Evolutionary conservation across 2,888 invertebrate genomes (phyloP).

Genomic region (Abscondita cerata): DNA sequence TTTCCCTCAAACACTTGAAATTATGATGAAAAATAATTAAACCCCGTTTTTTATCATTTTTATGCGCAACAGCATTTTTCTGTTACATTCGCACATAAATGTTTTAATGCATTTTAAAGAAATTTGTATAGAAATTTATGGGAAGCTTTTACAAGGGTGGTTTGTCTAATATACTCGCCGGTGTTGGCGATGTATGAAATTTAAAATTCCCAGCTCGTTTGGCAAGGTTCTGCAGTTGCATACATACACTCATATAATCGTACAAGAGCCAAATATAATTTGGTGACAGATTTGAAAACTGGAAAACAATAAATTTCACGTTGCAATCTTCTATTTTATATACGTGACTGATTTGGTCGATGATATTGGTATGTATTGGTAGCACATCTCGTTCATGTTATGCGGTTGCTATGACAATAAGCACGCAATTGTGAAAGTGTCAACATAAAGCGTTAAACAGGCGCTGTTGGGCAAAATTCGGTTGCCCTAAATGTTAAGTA

Average conservation of each 20-base stretch:
- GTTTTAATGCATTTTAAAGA: too few relatives aligned
- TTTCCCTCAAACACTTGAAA: too few relatives aligned
- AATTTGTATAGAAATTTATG: too few relatives aligned
- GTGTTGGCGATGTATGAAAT: conserved; percentile 18
- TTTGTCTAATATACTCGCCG: conserved; percentile 7
- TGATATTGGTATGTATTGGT: conserved; percentile 28
- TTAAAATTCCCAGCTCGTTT: conserved; percentile 8
- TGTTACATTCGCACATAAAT: too few relatives aligned
- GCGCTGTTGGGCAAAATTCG: conserved; percentile 29
- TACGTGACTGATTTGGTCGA: conserved; percentile 33
- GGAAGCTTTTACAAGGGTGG: too few relatives aligned
- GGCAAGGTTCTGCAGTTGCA: neutral
- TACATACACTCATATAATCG: conserved; percentile 12
- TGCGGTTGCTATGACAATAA: conserved; percentile 34
- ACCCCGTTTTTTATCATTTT: too few relatives aligned
- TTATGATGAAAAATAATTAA: too few relatives aligned
- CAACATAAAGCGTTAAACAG: conserved; percentile 35
- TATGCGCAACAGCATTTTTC: too few relatives aligned
- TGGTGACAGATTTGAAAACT: conserved; percentile 29
- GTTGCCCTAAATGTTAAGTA: conserved; percentile 40
- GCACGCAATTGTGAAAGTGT: conserved; percentile 36
- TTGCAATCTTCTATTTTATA: conserved; percentile 27
- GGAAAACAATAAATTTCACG: conserved; percentile 34
- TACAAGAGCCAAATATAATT: conserved; percentile 21
- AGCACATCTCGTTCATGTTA: conserved; percentile 26